phyloP scores from a whole-genome alignment of 2,888 invertebrate genomes.

The Calliphora vomitoria region DNA sequence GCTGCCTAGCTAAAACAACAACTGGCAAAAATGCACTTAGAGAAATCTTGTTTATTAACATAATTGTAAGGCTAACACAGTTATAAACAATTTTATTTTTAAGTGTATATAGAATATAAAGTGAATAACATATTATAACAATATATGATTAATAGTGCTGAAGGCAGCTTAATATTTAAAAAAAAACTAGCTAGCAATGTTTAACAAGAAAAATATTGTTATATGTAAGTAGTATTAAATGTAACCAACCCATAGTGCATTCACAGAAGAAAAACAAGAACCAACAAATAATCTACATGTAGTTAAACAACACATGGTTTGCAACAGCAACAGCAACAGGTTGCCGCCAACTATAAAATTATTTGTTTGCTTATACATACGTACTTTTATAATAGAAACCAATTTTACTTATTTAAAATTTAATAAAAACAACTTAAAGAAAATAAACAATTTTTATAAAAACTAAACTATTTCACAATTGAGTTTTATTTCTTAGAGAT shows the following conservation, averaged over 20 bases:
- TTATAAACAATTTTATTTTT: too few species aligned
- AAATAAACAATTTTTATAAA: not conserved
- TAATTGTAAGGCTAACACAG: too few species aligned
- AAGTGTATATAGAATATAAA: too few species aligned
- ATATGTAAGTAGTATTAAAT: not conserved
- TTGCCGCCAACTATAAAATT: slow-evolving; percentile 54
- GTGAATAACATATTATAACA: too few species aligned
- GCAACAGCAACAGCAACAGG: slow-evolving; percentile 43
- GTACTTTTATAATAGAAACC: not conserved
- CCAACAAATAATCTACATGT: slow-evolving; percentile 4
- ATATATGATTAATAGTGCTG: slow-evolving; percentile 47
- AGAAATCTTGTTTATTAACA: slow-evolving; percentile 2
- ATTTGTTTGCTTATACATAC: slow-evolving; percentile 12
- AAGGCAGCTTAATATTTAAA: slow-evolving; percentile 15
- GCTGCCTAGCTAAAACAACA: not conserved
- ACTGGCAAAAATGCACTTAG: slow-evolving; percentile 23
- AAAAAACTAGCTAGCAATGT: not conserved
- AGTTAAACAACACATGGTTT: not conserved
- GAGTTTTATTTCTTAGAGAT: slow-evolving; percentile 40
- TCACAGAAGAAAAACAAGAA: not conserved
- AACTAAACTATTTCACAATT: slow-evolving; percentile 30
- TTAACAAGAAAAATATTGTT: not conserved
- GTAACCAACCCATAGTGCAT: slow-evolving; percentile 11
- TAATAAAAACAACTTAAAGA: not conserved
- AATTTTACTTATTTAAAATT: not conserved